Conservation (phyloP, 1,140 invertebrate genomes). For the Streblospio benedicti region DNA sequence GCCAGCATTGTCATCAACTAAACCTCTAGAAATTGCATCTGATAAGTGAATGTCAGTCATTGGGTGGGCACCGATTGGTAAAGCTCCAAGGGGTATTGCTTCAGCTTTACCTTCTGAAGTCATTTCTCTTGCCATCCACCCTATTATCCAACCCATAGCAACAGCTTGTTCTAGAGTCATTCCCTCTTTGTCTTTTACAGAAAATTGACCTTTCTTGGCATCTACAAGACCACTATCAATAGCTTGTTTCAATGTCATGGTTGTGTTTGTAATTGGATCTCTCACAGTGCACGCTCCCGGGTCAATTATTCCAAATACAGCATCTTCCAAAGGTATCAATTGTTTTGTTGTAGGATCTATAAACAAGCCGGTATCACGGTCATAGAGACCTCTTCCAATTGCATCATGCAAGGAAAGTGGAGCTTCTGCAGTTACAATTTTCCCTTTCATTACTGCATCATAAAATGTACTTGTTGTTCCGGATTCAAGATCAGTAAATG, state of each 20-base stretch:
- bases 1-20: constrained; percentile 54
- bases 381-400: constrained; percentile 13
- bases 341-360: constrained; percentile 53
- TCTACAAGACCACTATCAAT: constrained; percentile 66
- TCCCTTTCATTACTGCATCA: constrained; percentile 55
- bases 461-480: constrained; percentile 49
- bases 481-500: constrained; percentile 59
- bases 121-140: too few relatives aligned
- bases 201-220: constrained; percentile 66
- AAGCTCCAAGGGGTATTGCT: constrained; percentile 80
- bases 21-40: constrained; percentile 55
- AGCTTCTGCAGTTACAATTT: constrained; percentile 60
- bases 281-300: constrained; percentile 61
- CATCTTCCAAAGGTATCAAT: constrained; percentile 53
- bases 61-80: too few relatives aligned
- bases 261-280: constrained; percentile 63
- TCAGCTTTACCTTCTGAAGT: constrained; percentile 62
- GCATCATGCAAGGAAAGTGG: constrained; percentile 29
- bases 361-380: constrained; percentile 41
- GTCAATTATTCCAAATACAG: constrained; percentile 32
- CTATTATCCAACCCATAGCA: too few relatives aligned
- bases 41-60: too few relatives aligned
- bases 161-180: constrained; percentile 70
- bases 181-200: constrained; percentile 65
- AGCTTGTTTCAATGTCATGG: constrained; percentile 70